Percentiles rank a stretch among this genome's conserved stretches.
Evolutionary conservation across 2,797 vertebrate genomes (phyloP).

Genomic region (Arremon brunneinucha): DNA sequence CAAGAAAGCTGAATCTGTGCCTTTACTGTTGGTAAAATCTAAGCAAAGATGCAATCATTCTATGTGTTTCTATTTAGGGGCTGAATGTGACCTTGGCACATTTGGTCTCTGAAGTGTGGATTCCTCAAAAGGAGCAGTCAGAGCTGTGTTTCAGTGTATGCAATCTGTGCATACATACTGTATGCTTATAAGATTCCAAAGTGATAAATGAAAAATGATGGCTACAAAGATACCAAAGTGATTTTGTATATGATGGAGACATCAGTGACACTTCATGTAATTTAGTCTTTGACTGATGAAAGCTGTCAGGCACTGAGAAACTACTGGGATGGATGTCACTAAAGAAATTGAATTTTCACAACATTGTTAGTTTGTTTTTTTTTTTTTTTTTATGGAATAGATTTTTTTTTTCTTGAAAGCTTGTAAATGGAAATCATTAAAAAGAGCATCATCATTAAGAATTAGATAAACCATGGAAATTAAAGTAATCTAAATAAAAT

Average conservation of each 20-base stretch:
- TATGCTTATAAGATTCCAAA: not conserved
- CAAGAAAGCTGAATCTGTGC: not conserved
- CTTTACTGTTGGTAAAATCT: not conserved
- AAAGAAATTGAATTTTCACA: constrained; percentile 28
- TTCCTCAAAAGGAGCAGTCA: not conserved
- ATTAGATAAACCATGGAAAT: not conserved
- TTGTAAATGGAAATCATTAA: not conserved
- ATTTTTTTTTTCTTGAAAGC: not conserved
- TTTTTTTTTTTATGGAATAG: not conserved
- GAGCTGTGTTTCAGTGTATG: not conserved
- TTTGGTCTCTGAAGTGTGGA: not conserved
- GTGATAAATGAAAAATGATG: constrained; percentile 12
- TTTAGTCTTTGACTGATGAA: constrained; percentile 38
- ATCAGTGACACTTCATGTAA: constrained; percentile 23
- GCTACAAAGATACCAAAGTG: not conserved
- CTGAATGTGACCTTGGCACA: not conserved
- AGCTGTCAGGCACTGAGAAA: constrained; percentile 5
- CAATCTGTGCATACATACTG: not conserved
- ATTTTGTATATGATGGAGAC: constrained; percentile 44
- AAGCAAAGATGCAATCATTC: accelerated
- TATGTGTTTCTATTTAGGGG: not conserved
- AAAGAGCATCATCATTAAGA: not conserved
- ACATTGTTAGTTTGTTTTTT: not conserved
- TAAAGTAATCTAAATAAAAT: not conserved
- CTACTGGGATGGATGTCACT: constrained; percentile 3